Conservation (phyloP, 2,113 vertebrate species). For the Ceyx melanurus region DNA sequence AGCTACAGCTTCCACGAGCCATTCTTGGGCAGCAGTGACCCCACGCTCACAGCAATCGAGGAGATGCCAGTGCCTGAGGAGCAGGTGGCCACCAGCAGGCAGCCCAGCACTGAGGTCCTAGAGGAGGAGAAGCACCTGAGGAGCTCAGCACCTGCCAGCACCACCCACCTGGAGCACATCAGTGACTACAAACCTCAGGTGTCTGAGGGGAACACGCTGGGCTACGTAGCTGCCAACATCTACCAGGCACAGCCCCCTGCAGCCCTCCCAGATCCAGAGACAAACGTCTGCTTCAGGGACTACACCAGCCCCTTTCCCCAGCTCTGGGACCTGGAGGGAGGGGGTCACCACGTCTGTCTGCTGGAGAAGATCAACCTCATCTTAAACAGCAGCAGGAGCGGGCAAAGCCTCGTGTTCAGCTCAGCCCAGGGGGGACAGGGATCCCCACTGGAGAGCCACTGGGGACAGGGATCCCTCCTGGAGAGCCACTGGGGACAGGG, state of each 20-base stretch:
- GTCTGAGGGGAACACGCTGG: not conserved
- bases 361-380: slow-evolving; percentile 69
- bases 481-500: no score
- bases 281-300: not conserved
- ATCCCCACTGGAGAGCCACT: not conserved
- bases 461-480: not conserved
- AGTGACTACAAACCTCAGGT: slow-evolving; percentile 75
- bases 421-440: not conserved
- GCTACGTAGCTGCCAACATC: not conserved
- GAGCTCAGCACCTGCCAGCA: accelerated
- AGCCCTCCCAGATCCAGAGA: not conserved
- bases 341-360: not conserved
- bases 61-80: slow-evolving; percentile 5
- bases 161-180: not conserved
- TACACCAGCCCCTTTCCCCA: not conserved
- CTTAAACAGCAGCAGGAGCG: slow-evolving; percentile 50
- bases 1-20: not conserved
- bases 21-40: slow-evolving; percentile 12
- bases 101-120: not conserved
- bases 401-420: not conserved
- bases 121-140: accelerated
- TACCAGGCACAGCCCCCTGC: not conserved
- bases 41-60: slow-evolving; percentile 46
- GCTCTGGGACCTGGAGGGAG: not conserved
- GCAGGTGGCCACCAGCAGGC: not conserved